A percentile compares a stretch with the other conserved stretches of the same genome.
phyloP scores from a whole-genome alignment of 2,888 invertebrate genomes.

The Anticlea derivata region DNA sequence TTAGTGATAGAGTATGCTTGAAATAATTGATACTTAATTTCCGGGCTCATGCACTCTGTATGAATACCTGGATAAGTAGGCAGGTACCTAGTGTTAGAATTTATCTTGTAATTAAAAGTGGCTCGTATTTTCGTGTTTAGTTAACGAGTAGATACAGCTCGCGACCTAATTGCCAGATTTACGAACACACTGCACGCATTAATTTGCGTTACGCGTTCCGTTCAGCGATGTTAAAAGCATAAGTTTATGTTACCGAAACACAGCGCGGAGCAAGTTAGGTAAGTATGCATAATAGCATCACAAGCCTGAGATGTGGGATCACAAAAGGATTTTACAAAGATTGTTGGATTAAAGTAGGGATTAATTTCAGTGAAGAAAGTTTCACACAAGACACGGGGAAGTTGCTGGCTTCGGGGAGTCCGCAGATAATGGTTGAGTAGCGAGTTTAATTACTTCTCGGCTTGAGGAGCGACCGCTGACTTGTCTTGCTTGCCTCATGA shows the following conservation, averaged over 20 bases:
- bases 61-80: too few relatives aligned
- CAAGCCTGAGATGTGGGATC: conserved; percentile 38
- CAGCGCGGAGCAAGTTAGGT: conserved; percentile 15
- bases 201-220: conserved; percentile 35
- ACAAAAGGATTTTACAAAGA: conserved; percentile 58
- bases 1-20: too few relatives aligned
- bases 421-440: conserved; percentile 76
- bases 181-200: conserved; percentile 35
- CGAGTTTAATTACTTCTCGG: conserved; percentile 79
- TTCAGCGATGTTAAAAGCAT: conserved; percentile 31
- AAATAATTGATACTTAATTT: too few relatives aligned
- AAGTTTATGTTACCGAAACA: conserved; percentile 27
- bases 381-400: conserved; percentile 64
- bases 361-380: conserved; percentile 71
- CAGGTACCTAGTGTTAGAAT: conserved; percentile 37
- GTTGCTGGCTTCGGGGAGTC: conserved; percentile 64
- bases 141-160: conserved; percentile 40
- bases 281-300: conserved; percentile 34
- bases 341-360: conserved; percentile 57
- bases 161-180: conserved; percentile 41
- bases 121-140: conserved; percentile 48
- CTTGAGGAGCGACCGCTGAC: conserved; percentile 51
- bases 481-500: conserved; percentile 32
- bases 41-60: too few relatives aligned
- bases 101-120: conserved; percentile 49